Conservation (phyloP, 2,888 invertebrate species). For the Apodemia duryi region DNA sequence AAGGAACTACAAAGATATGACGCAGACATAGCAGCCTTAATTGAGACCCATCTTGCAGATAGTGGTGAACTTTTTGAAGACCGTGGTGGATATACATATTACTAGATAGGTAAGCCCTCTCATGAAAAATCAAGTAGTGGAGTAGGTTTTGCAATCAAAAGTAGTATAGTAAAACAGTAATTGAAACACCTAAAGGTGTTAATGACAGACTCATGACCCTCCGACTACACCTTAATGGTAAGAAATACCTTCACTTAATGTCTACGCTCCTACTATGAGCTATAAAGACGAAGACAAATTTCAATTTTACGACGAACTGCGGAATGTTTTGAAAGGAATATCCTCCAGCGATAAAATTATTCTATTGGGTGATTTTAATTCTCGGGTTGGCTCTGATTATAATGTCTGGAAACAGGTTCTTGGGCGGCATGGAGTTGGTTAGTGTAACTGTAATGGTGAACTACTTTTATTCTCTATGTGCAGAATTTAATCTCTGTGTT, state of each 20-base stretch:
- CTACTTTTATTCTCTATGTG: not conserved
- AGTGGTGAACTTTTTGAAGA: slow-evolving; percentile 21
- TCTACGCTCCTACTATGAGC: no score
- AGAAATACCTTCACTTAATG: no score
- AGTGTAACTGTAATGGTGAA: not conserved
- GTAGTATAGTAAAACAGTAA: slow-evolving; percentile 17
- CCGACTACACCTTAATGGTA: not conserved
- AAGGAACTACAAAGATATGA: not conserved
- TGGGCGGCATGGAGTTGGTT: not conserved
- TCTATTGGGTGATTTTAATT: slow-evolving; percentile 18
- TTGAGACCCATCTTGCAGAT: slow-evolving; percentile 22
- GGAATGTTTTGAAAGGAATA: not conserved
- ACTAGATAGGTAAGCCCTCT: slow-evolving; percentile 16
- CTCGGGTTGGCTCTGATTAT: slow-evolving; percentile 11
- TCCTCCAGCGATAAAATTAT: slow-evolving; percentile 1
- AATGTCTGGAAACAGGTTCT: not conserved
- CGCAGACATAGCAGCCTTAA: slow-evolving; percentile 23
- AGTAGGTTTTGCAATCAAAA: slow-evolving; percentile 20
- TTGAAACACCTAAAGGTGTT: slow-evolving; percentile 14
- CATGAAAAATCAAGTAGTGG: slow-evolving; percentile 10
- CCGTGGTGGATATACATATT: slow-evolving; percentile 21
- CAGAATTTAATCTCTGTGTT: not conserved
- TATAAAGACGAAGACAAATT: slow-evolving; percentile 19
- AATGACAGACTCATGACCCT: not conserved
- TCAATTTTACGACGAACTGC: slow-evolving; percentile 12